Base-by-base conservation (phyloP, 2,113 vertebrate genomes). In the Pholis gunnellus region DNA sequence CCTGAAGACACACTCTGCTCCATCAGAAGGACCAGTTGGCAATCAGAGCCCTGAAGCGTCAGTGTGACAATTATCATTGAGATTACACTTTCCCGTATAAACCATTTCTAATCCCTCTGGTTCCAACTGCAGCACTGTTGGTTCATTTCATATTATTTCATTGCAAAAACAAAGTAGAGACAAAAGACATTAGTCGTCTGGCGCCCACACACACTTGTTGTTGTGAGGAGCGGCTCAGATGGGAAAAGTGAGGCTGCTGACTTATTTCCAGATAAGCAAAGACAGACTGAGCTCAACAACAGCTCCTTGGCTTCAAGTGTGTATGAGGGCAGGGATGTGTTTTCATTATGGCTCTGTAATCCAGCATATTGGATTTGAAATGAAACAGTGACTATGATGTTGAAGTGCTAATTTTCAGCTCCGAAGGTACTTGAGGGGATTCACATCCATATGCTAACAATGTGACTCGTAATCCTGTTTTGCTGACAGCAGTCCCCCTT, bases 21-120 rank as follows among this genome's bases (percentile, higher is more conserved):
- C 67, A 79, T 88, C 85, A 91, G 72, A 79, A 88, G 85, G 73
- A 65, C 65, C 66, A 25, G 72, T 78, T 75, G 69, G 80, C 85
- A 92, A 93, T 91, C 90, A 93, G 40, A 77, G 75, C 72, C 65
- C 77, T 63, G 66, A 29, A 86, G 87, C 67, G n/a, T 78, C 73
- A 79, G 27, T 81, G 70, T 65, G 82, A 83, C 85, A 87, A 87
- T 92, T 91, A 84, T 22, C 56, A 84, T 83, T 81, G 76, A 77
- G 48, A 87, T 68, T 74, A 65, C 65, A 78, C 83, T 81, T 86
- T 44, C 13, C 50, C 56, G 78, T 66, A 65, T 76, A 64, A 69
- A 64, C 79, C 38, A 54, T 65, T 75, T 63, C 38, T 56, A 5
- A 68, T 84, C 75, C 78, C 31, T n/a, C 7, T 15, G 18, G 72